A percentile compares a stretch with the other conserved stretches of the same genome.
phyloP scores from a whole-genome alignment of 2,113 vertebrate genomes.

The Neodontobutis hainanensis region DNA sequence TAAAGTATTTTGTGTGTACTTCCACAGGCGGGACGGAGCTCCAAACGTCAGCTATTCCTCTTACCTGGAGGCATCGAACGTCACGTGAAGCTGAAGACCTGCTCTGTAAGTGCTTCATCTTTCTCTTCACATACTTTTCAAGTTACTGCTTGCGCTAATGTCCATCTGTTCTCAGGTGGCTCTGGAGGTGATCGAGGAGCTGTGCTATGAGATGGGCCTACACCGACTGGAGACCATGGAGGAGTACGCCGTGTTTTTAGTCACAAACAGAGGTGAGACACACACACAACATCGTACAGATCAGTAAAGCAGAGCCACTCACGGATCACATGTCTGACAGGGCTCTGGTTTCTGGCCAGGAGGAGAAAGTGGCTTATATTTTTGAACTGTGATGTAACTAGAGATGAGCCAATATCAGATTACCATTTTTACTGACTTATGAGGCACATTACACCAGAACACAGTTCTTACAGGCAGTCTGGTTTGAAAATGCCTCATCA shows the following conservation, averaged over 20 bases:
- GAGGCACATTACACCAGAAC: too few species aligned
- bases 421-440: constrained; percentile 12
- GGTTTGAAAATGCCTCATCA: too few species aligned
- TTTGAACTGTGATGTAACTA: constrained; percentile 5
- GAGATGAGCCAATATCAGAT: constrained; percentile 5
- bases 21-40: constrained; percentile 90
- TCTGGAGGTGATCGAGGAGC: constrained; percentile 90
- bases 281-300: background rate
- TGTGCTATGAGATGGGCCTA: constrained; percentile 93
- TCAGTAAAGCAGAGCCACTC: constrained; percentile 28
- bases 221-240: constrained; percentile 84
- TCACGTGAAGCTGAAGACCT: constrained; percentile 94
- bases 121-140: background rate
- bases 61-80: constrained; percentile 92
- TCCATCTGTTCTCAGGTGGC: constrained; percentile 80
- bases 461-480: too few species aligned
- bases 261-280: constrained; percentile 84
- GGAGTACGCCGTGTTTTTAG: constrained; percentile 91
- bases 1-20: background rate
- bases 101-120: constrained; percentile 80
- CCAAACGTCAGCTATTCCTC: constrained; percentile 95
- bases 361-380: constrained; percentile 33
- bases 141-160: too few species aligned
- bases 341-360: constrained; percentile 26
- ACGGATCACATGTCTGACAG: constrained; percentile 30